Conservation (phyloP, 2,888 invertebrate species). For the Tetragnatha montana region DNA sequence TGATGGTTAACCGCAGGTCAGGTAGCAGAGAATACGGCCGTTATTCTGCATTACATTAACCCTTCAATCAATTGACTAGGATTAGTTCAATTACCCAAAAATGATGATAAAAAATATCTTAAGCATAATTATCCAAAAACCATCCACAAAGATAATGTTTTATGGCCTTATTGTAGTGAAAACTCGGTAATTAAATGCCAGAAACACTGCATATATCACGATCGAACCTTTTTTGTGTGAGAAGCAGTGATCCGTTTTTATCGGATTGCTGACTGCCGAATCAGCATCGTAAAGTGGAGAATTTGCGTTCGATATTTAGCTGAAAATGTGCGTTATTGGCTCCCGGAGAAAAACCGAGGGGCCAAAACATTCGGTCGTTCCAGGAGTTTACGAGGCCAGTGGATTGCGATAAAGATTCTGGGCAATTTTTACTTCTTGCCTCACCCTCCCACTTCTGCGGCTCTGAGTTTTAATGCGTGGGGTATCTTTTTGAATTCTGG, state of each 20-base stretch:
- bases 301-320: slow-evolving; percentile 48
- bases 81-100: no score
- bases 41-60: no score
- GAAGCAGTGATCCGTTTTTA: slow-evolving; percentile 19
- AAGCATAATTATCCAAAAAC: no score
- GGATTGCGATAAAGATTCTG: slow-evolving; percentile 35
- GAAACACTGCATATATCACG: neutral
- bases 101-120: no score
- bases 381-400: slow-evolving; percentile 28
- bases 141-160: no score
- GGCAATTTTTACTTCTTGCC: neutral
- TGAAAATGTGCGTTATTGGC: slow-evolving; percentile 8
- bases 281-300: slow-evolving; percentile 46
- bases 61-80: no score
- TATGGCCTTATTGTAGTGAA: no score
- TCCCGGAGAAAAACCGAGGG: slow-evolving; percentile 21
- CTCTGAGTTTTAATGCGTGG: neutral
- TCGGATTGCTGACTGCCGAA: slow-evolving; percentile 41
- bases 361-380: slow-evolving; percentile 32
- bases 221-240: neutral
- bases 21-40: no score
- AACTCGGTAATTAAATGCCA: neutral
- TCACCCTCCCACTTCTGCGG: neutral
- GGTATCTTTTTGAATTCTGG: neutral
- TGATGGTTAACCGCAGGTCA: no score